Percentiles rank a stretch among this genome's conserved stretches.
Evolutionary conservation across 23 tunicate genomes (phyloP).

Genomic region (Clavelina lepadiformis): DNA sequence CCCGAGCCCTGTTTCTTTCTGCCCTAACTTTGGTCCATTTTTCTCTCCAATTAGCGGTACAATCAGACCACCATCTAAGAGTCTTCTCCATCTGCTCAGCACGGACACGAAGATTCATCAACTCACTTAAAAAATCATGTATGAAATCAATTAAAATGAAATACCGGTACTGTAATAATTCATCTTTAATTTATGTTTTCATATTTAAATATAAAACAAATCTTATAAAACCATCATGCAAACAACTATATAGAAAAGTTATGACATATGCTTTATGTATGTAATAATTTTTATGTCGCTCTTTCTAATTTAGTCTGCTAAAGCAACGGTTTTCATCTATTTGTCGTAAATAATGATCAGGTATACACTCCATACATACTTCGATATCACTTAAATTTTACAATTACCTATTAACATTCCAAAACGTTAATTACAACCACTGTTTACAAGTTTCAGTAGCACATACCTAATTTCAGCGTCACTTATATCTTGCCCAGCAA

Average conservation of each 20-base stretch:
- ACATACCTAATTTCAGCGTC: not conserved
- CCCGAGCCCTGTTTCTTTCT: constrained; percentile 37
- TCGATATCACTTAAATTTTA: too few species aligned
- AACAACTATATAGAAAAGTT: too few species aligned
- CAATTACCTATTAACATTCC: too few species aligned
- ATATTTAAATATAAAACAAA: not conserved
- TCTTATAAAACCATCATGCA: too few species aligned
- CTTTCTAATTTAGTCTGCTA: too few species aligned
- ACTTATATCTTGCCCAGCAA: not conserved
- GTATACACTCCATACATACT: too few species aligned
- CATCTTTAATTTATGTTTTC: not conserved
- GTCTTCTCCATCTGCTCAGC: constrained; percentile 35
- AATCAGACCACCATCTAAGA: constrained; percentile 42
- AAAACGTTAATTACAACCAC: not conserved
- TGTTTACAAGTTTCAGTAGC: not conserved
- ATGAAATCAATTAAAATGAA: not conserved
- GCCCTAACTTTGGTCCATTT: constrained; percentile 40
- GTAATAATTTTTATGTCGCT: too few species aligned
- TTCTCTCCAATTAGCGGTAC: constrained; percentile 44
- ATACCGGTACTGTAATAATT: not conserved
- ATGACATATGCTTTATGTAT: too few species aligned
- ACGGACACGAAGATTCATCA: constrained; percentile 17
- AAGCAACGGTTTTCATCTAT: too few species aligned
- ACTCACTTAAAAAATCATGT: constrained; percentile 12
- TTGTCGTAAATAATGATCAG: too few species aligned